Conservation (phyloP, 1,140 invertebrate genomes). For the Lamellibrachia luymesi region DNA sequence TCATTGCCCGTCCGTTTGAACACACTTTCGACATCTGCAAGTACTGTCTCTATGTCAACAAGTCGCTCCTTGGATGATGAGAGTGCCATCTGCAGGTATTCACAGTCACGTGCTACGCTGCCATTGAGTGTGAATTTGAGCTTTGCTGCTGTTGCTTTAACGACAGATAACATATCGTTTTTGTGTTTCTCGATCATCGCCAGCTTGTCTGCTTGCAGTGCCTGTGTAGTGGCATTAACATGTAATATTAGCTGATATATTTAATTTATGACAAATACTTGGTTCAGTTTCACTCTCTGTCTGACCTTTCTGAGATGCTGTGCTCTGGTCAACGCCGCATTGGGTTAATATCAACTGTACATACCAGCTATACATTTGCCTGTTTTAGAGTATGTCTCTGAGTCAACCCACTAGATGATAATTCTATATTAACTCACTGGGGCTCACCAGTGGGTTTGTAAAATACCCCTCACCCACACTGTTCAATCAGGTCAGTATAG, state of each 20-base stretch:
- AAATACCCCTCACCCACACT: too few species aligned
- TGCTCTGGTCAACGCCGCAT: too few species aligned
- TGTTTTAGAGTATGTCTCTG: too few species aligned
- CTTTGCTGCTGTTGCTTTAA: conserved; percentile 20
- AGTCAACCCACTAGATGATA: too few species aligned
- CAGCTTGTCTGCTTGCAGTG: conserved; percentile 20
- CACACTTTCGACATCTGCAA: not conserved
- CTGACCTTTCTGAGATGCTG: too few species aligned
- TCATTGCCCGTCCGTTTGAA: conserved; percentile 11
- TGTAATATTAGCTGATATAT: not conserved
- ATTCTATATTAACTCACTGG: too few species aligned
- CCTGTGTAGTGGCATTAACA: not conserved
- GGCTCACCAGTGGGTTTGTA: too few species aligned
- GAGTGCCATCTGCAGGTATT: conserved; percentile 19
- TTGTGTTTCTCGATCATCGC: conserved; percentile 21
- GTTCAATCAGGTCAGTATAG: too few species aligned
- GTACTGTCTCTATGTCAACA: not conserved
- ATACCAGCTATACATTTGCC: too few species aligned
- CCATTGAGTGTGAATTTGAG: conserved; percentile 25
- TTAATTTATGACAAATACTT: too few species aligned
- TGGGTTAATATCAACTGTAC: too few species aligned
- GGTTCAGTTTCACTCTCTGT: too few species aligned
- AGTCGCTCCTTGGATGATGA: conserved; percentile 14
- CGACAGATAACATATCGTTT: conserved; percentile 13
- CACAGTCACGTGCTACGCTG: conserved; percentile 18